Evolutionary conservation across 2,888 invertebrate genomes (phyloP).

Genomic region (Quadroppia sp.): DNA sequence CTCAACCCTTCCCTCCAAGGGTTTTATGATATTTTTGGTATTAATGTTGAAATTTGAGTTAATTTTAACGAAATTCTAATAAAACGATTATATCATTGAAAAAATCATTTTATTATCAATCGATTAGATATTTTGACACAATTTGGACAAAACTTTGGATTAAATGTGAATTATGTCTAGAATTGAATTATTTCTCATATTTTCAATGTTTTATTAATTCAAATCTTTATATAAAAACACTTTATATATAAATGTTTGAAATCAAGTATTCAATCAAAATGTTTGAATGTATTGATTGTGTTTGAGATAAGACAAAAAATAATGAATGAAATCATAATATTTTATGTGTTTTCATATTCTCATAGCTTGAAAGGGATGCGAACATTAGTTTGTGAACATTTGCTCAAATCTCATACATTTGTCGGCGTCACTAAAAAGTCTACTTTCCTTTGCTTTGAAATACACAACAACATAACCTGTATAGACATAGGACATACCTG

Average conservation of each 20-base stretch:
- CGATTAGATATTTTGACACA: conserved; percentile 6
- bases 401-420: not conserved
- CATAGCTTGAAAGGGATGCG: conserved; percentile 7
- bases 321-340: not conserved
- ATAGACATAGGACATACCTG: too few relatives aligned
- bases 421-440: not conserved
- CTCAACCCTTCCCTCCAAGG: not conserved
- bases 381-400: conserved; percentile 6
- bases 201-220: not conserved
- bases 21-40: not conserved
- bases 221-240: not conserved
- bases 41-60: not conserved
- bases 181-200: not conserved
- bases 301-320: conserved; percentile 1
- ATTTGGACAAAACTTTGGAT: not conserved
- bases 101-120: not conserved
- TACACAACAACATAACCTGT: too few relatives aligned
- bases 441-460: not conserved
- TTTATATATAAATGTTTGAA: not conserved
- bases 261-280: not conserved
- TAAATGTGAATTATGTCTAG: not conserved
- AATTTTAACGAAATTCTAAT: not conserved
- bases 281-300: not conserved
- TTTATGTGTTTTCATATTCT: not conserved
- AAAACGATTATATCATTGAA: not conserved